phyloP scores from a whole-genome alignment of 2,888 invertebrate species.

The Limnephilus lunatus region DNA sequence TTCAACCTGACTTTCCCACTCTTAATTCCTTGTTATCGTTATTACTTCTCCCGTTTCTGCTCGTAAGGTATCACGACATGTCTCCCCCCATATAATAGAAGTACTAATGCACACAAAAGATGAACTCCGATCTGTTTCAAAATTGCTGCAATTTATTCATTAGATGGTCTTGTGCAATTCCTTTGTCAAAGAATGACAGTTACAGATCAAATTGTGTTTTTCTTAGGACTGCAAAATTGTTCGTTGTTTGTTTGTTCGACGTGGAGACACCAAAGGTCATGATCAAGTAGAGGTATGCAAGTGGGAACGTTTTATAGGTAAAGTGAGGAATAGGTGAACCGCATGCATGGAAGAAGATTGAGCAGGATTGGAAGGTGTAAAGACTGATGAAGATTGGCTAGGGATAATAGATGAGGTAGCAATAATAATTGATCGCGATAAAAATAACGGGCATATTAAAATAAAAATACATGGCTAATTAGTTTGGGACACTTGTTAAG shows the following conservation, averaged over 20 bases:
- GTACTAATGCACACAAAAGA: not conserved
- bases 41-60: not conserved
- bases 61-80: not conserved
- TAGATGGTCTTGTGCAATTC: not conserved
- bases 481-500: no score
- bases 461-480: no score
- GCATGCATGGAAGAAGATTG: not conserved
- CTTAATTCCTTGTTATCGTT: not conserved
- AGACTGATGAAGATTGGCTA: no score
- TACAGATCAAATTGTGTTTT: not conserved
- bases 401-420: no score
- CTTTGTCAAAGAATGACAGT: not conserved
- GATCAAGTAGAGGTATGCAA: no score
- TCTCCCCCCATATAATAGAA: not conserved
- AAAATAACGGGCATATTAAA: no score
- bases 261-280: not conserved
- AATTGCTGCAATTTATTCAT: constrained; percentile 2
- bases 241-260: not conserved
- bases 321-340: not conserved
- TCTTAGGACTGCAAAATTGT: not conserved
- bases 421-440: no score
- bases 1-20: not conserved
- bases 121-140: not conserved
- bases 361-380: not conserved
- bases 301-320: not conserved